A percentile compares a stretch with the other conserved stretches of the same genome.
Evolutionary conservation across 2,797 vertebrate genomes (phyloP).

Genomic region (Alcedo atthis): DNA sequence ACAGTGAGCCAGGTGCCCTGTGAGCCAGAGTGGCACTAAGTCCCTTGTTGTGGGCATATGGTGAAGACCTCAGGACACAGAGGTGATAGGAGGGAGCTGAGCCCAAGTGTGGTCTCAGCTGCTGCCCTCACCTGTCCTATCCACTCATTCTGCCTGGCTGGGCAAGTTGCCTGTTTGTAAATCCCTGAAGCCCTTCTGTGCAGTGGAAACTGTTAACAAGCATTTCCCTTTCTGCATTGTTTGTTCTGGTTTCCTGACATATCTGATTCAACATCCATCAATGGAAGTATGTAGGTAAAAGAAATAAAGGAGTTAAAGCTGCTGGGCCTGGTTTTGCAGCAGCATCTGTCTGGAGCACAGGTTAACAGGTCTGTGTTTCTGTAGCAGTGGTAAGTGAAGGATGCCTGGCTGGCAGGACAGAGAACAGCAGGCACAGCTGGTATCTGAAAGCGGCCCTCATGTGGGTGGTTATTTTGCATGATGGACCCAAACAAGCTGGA

Average conservation of each 20-base stretch:
- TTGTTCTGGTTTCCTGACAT: neutral
- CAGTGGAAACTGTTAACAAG: neutral
- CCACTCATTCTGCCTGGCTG: neutral
- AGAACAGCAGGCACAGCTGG: neutral
- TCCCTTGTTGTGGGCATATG: neutral
- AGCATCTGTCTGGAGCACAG: neutral
- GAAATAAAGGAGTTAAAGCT: neutral
- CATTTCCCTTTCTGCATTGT: neutral
- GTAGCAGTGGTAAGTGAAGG: neutral
- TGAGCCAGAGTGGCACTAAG: fast-evolving
- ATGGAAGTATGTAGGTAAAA: neutral
- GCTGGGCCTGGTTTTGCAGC: neutral
- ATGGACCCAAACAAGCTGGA: neutral
- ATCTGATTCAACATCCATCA: neutral
- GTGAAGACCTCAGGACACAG: neutral
- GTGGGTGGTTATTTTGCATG: neutral
- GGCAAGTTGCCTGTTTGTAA: neutral
- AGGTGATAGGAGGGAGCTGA: neutral
- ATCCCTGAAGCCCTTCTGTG: neutral
- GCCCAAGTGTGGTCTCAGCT: neutral
- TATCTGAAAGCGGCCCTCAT: neutral
- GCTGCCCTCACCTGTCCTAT: neutral
- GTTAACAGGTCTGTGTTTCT: neutral
- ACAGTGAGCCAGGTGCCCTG: neutral
- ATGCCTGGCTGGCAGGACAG: neutral